These are phyloP conservation scores for Selenia dentaria DNA, from an alignment of 2,888 invertebrate genomes.

Conservation along the genomic window DNA sequence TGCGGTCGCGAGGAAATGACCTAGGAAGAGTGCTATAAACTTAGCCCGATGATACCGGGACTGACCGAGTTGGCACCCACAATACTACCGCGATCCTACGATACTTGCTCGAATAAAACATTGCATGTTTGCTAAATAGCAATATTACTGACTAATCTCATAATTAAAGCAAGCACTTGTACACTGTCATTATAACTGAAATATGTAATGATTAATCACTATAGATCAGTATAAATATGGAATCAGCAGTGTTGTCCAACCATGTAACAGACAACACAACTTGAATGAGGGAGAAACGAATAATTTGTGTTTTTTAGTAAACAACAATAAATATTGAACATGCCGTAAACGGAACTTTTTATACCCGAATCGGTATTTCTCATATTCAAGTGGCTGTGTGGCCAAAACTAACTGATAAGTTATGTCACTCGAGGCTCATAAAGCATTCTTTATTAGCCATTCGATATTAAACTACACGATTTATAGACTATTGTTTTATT, in stretches of 20 bases:
- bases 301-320: slow-evolving; percentile 55
- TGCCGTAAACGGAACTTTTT: slow-evolving; percentile 49
- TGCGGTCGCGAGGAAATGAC: slow-evolving; percentile 38
- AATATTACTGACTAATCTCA: slow-evolving; percentile 46
- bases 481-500: slow-evolving; percentile 56
- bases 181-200: slow-evolving; percentile 51
- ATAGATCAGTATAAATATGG: slow-evolving; percentile 33
- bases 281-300: slow-evolving; percentile 43
- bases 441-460: slow-evolving; percentile 45
- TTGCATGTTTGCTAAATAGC: slow-evolving; percentile 27
- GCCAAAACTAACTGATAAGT: slow-evolving; percentile 49
- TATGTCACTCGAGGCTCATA: slow-evolving; percentile 38
- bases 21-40: slow-evolving; percentile 40
- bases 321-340: slow-evolving; percentile 52
- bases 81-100: slow-evolving; percentile 52
- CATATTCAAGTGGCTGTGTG: slow-evolving; percentile 37
- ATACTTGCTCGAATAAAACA: slow-evolving; percentile 28
- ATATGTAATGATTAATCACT: slow-evolving; percentile 49
- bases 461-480: slow-evolving; percentile 40
- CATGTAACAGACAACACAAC: slow-evolving; percentile 38
- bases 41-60: slow-evolving; percentile 55
- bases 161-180: slow-evolving; percentile 49
- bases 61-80: slow-evolving; percentile 69
- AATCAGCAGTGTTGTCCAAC: slow-evolving; percentile 41
- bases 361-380: slow-evolving; percentile 50